Percentiles rank a stretch among this genome's conserved stretches.
Evolutionary conservation across 1,140 invertebrate species (phyloP).

Genomic region (Megalonaias nervosa): DNA sequence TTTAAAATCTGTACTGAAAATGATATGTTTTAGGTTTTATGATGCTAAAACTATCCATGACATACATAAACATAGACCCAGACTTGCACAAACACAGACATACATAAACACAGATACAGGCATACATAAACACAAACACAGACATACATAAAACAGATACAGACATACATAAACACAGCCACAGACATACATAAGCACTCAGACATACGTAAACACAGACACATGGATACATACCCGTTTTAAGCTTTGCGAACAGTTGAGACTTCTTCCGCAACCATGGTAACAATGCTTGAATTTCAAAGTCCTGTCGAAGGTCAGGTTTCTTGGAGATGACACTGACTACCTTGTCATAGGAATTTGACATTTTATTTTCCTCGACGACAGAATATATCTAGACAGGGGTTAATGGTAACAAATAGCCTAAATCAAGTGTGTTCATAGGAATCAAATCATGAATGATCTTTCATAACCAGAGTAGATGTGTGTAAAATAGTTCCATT

Average conservation of each 20-base stretch:
- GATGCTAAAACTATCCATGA: too few relatives aligned
- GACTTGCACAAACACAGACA: constrained; percentile 21
- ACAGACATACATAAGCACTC: constrained; percentile 28
- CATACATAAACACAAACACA: too few relatives aligned
- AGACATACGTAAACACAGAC: constrained; percentile 32
- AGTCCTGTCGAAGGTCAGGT: constrained; percentile 21
- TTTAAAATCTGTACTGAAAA: too few relatives aligned
- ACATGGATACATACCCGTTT: constrained; percentile 24
- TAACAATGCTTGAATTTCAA: constrained; percentile 29
- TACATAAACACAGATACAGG: constrained; percentile 18
- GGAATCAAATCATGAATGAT: too few relatives aligned
- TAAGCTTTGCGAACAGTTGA: constrained; percentile 24
- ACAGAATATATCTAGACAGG: too few relatives aligned
- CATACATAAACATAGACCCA: constrained; percentile 17
- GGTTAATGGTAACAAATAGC: too few relatives aligned
- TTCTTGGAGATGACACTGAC: constrained; percentile 27
- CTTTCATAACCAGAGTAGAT: too few relatives aligned
- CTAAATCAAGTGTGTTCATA: too few relatives aligned
- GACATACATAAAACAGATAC: not conserved
- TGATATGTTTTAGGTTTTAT: too few relatives aligned
- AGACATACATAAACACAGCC: constrained; percentile 40
- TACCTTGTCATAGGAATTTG: constrained; percentile 32
- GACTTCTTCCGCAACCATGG: constrained; percentile 36
- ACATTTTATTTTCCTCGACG: constrained; percentile 5
- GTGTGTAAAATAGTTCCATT: too few relatives aligned